Percentiles rank a stretch among this genome's conserved stretches.
Evolutionary conservation across 1,140 invertebrate species (phyloP).

Genomic region (Tenebrio molitor): DNA sequence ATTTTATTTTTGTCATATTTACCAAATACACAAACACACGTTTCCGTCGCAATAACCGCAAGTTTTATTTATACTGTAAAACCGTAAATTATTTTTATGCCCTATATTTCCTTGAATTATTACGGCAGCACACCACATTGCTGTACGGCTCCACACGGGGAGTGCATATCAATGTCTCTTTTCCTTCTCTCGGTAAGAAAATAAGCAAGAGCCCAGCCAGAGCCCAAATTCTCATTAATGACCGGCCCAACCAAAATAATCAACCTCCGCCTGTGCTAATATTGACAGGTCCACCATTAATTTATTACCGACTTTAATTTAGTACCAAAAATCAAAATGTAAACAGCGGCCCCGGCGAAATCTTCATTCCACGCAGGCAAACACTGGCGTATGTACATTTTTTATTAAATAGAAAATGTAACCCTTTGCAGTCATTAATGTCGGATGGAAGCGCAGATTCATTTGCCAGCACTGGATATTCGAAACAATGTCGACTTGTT

Average conservation of each 20-base stretch:
- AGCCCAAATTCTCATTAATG: no score
- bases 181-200: neutral
- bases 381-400: neutral
- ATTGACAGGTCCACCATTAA: neutral
- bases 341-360: no score
- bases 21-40: slow-evolving; percentile 39
- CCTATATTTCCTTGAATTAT: slow-evolving; percentile 42
- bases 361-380: no score
- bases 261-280: neutral
- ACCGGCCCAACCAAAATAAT: neutral
- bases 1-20: slow-evolving; percentile 41
- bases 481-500: no score
- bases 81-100: slow-evolving; percentile 44
- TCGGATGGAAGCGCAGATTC: neutral
- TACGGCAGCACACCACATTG: slow-evolving; percentile 19
- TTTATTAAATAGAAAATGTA: slow-evolving; percentile 23
- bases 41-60: slow-evolving; percentile 43
- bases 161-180: slow-evolving; percentile 6
- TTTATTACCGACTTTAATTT: neutral
- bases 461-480: neutral
- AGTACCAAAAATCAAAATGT: neutral
- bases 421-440: neutral
- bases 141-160: neutral
- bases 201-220: no score
- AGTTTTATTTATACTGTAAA: slow-evolving; percentile 42